phyloP scores from a whole-genome alignment of 2,888 invertebrate species.

The Azorinus chamasolen region DNA sequence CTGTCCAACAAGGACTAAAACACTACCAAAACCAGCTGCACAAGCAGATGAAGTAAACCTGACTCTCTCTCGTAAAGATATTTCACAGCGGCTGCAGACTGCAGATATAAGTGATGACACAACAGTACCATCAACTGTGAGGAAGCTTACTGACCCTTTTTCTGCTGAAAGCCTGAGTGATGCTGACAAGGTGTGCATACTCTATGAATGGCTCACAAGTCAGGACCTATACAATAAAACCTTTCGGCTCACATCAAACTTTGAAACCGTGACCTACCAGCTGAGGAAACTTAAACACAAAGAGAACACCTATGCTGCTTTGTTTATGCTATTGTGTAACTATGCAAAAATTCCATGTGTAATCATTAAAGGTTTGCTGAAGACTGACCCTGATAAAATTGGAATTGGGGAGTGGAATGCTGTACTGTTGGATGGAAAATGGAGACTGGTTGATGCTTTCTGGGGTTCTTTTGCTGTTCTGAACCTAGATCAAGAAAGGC shows the following conservation, averaged over 20 bases:
- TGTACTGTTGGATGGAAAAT: slow-evolving; percentile 49
- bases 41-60: no score
- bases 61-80: no score
- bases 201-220: slow-evolving; percentile 40
- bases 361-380: slow-evolving; percentile 76
- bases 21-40: no score
- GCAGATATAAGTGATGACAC: no score
- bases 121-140: no score
- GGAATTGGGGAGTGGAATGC: slow-evolving; percentile 69
- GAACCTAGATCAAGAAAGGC: slow-evolving; percentile 52
- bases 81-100: no score
- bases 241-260: slow-evolving; percentile 26
- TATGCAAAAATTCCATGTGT: slow-evolving; percentile 76
- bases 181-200: slow-evolving; percentile 24
- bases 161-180: background rate
- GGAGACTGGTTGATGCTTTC: slow-evolving; percentile 53
- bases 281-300: slow-evolving; percentile 26
- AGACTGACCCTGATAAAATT: slow-evolving; percentile 75
- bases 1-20: no score
- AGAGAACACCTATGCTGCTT: slow-evolving; percentile 42
- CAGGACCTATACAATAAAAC: slow-evolving; percentile 13
- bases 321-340: slow-evolving; percentile 42
- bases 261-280: slow-evolving; percentile 31
- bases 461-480: slow-evolving; percentile 63
- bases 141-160: no score